These are phyloP conservation scores for Sipunculus nudus DNA, from an alignment of 2,888 invertebrate genomes.

Conservation along the genomic window DNA sequence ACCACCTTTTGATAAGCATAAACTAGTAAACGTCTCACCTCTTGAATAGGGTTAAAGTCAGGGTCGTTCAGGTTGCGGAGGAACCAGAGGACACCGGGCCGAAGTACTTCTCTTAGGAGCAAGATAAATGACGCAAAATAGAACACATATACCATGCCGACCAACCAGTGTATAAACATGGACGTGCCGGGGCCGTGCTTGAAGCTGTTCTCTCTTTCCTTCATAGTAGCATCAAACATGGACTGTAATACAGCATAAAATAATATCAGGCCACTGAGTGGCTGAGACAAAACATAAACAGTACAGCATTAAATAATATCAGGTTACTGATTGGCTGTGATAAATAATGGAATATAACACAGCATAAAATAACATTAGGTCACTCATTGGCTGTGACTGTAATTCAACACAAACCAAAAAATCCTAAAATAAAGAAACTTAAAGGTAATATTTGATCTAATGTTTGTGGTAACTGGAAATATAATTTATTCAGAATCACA, in stretches of 20 bases:
- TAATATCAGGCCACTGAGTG: conserved; percentile 77
- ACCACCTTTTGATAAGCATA: too few species aligned
- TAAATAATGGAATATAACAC: too few species aligned
- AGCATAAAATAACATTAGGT: too few species aligned
- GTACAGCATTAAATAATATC: too few species aligned
- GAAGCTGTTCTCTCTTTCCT: conserved; percentile 83
- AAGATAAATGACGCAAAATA: conserved; percentile 94
- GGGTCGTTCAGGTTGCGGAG: conserved; percentile 97
- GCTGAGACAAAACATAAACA: conserved; percentile 41
- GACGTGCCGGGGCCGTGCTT: conserved; percentile 93
- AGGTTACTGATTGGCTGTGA: too few species aligned
- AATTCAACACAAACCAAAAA: too few species aligned
- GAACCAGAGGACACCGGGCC: conserved; percentile 99
- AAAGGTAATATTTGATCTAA: too few species aligned
- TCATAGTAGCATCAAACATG: conserved; percentile 65
- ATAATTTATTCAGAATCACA: too few species aligned
- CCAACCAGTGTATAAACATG: conserved; percentile 98
- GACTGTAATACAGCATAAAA: conserved; percentile 67
- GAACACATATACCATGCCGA: conserved; percentile 98
- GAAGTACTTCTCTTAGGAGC: conserved; percentile 88
- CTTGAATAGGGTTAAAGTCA: conserved; percentile 98
- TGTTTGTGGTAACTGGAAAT: too few species aligned
- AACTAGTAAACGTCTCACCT: conserved; percentile 65
- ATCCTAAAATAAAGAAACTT: too few species aligned
- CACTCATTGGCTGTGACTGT: too few species aligned